Base-by-base conservation (phyloP, 37 sponge, comb jelly and placozoan species). In the Mnemiopsis leidyi region DNA sequence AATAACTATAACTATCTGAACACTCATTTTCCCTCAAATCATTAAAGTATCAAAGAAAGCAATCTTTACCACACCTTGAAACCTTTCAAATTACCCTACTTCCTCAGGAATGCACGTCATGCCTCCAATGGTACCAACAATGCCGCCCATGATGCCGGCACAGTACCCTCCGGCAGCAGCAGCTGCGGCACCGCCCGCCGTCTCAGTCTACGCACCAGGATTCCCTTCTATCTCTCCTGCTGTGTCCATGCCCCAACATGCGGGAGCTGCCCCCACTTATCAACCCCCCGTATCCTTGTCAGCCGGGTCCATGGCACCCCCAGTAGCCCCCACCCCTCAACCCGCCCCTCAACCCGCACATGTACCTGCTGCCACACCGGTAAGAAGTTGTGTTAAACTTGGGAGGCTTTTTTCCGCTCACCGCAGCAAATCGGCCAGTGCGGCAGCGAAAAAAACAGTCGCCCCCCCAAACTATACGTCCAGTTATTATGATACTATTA, bases 61-160 rank as follows among this genome's bases (percentile, higher is more conserved):
- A n/a, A n/a, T n/a, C n/a, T n/a, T n/a, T n/a, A n/a, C n/a, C n/a
- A n/a, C n/a, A n/a, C n/a, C n/a, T n/a, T n/a, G n/a, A n/a, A n/a
- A n/a, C n/a, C n/a, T n/a, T n/a, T n/a, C n/a, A n/a, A n/a, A n/a
- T n/a, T n/a, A n/a, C n/a, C n/a, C n/a, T n/a, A n/a, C n/a, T n/a
- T 48, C 13, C 13, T 48, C 79, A 77, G 79, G 79, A 16, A 39
- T 85, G 39, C 90, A 28, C 26, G 35, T 38, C 29, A 33, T 38
- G 28, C 90, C 90, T 0, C 90, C 90, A 0, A 85, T 85, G 90
- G 39, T 85, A 61, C 90, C 90, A 38, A 61, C 38, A 0, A 85
- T 85, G 90, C 90, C 90, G 23, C 90, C 90, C 7, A 85, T 85
- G 48, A 39, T 85, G 90, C 90, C 90, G 0, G 48, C 61, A 13